phyloP scores from a whole-genome alignment of 2,113 vertebrate genomes.

The Chloroceryle aenea region DNA sequence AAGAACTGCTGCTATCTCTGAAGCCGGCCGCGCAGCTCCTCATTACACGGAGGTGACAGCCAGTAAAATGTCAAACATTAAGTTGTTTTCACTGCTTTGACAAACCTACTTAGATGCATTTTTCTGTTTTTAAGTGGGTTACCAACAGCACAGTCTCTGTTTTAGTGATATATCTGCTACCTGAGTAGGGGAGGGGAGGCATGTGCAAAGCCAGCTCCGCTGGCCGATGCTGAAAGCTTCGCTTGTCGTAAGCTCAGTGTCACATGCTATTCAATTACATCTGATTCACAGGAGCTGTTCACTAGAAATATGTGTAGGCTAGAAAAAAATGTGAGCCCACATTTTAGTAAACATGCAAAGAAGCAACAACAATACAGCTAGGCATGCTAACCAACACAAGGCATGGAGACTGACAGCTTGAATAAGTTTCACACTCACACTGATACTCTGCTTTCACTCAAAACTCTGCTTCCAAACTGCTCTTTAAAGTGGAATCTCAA shows the following conservation, averaged over 20 bases:
- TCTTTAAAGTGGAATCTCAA: constrained; percentile 4
- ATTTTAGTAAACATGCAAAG: constrained; percentile 14
- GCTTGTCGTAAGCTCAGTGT: background rate
- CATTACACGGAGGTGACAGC: background rate
- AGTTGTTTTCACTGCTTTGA: constrained; percentile 1
- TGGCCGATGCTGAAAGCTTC: background rate
- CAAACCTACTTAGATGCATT: background rate
- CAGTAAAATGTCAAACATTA: constrained; percentile 13
- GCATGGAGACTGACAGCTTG: constrained; percentile 60
- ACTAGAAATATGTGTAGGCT: background rate
- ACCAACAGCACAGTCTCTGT: background rate
- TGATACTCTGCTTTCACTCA: constrained; percentile 65
- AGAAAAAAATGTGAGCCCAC: background rate
- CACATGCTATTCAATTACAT: background rate
- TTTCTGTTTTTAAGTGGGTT: constrained; percentile 43
- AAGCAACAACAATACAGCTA: constrained; percentile 19
- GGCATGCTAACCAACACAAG: constrained; percentile 57
- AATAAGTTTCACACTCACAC: constrained; percentile 71
- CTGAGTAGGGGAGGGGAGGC: background rate
- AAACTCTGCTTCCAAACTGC: constrained; percentile 32
- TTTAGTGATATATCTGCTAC: background rate
- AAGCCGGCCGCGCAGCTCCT: background rate
- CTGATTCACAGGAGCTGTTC: background rate
- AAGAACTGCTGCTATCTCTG: background rate
- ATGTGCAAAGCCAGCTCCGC: background rate